These are phyloP conservation scores for Clistopyga incitator DNA, from an alignment of 2,888 invertebrate species.

Conservation along the genomic window DNA sequence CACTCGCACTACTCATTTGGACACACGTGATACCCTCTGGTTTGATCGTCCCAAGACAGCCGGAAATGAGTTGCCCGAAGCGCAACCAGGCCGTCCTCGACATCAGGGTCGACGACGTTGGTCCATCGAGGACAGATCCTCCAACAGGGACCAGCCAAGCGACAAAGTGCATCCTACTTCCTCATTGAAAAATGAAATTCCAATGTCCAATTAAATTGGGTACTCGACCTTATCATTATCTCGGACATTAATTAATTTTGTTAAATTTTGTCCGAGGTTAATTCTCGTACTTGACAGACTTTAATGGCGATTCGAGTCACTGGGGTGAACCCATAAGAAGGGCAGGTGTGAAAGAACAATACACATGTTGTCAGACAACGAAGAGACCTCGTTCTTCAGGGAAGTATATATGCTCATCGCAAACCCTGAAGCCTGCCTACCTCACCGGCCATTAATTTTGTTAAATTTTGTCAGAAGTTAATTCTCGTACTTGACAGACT, in stretches of 20 bases:
- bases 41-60: constrained; percentile 67
- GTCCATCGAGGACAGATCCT: constrained; percentile 42
- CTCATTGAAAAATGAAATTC: constrained; percentile 63
- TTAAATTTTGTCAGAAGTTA: too few species aligned
- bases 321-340: too few species aligned
- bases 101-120: constrained; percentile 19
- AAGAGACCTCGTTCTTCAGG: constrained; percentile 21
- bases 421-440: too few species aligned
- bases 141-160: constrained; percentile 42
- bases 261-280: too few species aligned
- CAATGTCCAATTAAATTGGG: constrained; percentile 48
- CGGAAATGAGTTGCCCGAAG: constrained; percentile 66
- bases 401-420: constrained; percentile 3
- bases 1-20: constrained; percentile 15
- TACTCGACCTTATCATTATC: constrained; percentile 34
- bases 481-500: too few species aligned
- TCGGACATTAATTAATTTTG: too few species aligned
- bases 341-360: neutral
- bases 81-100: constrained; percentile 38
- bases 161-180: constrained; percentile 56
- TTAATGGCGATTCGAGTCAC: too few species aligned
- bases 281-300: too few species aligned
- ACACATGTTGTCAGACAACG: constrained; percentile 1
- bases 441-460: too few species aligned
- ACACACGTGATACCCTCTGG: constrained; percentile 36